A percentile compares a stretch with the other conserved stretches of the same genome.
Evolutionary conservation across 1,140 invertebrate species (phyloP).

Genomic region (Formica exsecta): DNA sequence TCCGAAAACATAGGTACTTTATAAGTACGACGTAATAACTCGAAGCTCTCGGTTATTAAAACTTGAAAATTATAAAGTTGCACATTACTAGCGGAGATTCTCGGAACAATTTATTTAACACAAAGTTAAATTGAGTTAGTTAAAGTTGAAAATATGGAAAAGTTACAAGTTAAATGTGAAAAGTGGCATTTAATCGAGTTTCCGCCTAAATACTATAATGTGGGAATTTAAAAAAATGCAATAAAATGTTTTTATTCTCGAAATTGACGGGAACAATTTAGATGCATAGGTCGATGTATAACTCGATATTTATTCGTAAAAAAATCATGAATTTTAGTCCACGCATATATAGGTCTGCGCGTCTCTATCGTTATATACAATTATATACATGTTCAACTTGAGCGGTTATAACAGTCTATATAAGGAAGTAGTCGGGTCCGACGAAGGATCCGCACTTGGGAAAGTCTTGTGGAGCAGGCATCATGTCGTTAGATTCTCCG

Average conservation of each 20-base stretch:
- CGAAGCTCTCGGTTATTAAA: slow-evolving; percentile 13
- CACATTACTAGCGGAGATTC: not conserved
- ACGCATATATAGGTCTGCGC: not conserved
- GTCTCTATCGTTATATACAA: slow-evolving; percentile 72
- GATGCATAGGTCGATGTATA: not conserved
- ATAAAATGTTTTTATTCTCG: not conserved
- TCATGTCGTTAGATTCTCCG: slow-evolving; percentile 83
- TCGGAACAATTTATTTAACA: not conserved
- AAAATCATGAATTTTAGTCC: slow-evolving; percentile 7
- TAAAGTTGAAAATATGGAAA: slow-evolving; percentile 12
- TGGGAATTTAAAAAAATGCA: not conserved
- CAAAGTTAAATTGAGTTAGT: not conserved
- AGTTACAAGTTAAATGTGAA: not conserved
- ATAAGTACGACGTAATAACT: not conserved
- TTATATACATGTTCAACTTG: slow-evolving; percentile 77
- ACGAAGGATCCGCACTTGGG: slow-evolving; percentile 87
- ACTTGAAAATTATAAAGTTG: not conserved
- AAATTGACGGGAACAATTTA: not conserved
- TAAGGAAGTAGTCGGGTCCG: slow-evolving; percentile 87
- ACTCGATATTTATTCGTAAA: slow-evolving; percentile 31
- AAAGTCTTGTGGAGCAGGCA: slow-evolving; percentile 84
- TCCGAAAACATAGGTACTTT: not conserved
- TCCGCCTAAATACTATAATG: not conserved
- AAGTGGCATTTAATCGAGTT: slow-evolving; percentile 20
- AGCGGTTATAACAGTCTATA: slow-evolving; percentile 77